Evolutionary conservation across 2,888 invertebrate species (phyloP).

Genomic region (Polia nebulosa): DNA sequence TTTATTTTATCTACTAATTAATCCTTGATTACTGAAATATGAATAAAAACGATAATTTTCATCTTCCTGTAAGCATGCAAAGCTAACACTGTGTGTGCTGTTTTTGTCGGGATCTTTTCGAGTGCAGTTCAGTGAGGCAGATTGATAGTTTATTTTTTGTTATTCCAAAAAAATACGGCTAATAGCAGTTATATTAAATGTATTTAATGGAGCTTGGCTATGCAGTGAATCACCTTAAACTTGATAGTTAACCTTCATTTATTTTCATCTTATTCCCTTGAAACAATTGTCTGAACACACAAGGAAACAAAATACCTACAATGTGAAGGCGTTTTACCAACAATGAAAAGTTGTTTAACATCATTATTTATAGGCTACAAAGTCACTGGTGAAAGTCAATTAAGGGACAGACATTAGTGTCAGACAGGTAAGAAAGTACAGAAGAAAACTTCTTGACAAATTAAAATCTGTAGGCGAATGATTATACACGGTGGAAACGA

Average conservation of each 20-base stretch:
- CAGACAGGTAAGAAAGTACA: no score
- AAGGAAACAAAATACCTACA: constrained; percentile 23
- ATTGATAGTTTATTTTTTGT: no score
- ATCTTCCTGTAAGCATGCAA: constrained; percentile 27
- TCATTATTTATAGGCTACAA: constrained; percentile 6
- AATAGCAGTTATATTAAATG: no score
- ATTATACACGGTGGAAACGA: no score
- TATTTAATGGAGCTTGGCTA: not conserved
- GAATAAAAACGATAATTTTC: constrained; percentile 17
- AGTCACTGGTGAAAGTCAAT: no score
- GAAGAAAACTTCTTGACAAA: no score
- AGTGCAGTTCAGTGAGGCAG: no score
- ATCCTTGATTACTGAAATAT: constrained; percentile 28
- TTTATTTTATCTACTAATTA: constrained; percentile 24
- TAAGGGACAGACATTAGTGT: no score
- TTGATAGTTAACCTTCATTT: constrained; percentile 30
- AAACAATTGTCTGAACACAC: constrained; percentile 6
- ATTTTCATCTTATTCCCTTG: constrained; percentile 13
- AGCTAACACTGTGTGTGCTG: no score
- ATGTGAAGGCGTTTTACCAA: not conserved
- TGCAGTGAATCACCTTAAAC: constrained; percentile 18
- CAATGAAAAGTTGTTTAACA: constrained; percentile 24
- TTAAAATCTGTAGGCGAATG: no score
- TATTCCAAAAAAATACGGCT: no score
- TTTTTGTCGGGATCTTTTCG: no score